phyloP scores from a whole-genome alignment of 1,140 invertebrate species.

The Zophobas morio region DNA sequence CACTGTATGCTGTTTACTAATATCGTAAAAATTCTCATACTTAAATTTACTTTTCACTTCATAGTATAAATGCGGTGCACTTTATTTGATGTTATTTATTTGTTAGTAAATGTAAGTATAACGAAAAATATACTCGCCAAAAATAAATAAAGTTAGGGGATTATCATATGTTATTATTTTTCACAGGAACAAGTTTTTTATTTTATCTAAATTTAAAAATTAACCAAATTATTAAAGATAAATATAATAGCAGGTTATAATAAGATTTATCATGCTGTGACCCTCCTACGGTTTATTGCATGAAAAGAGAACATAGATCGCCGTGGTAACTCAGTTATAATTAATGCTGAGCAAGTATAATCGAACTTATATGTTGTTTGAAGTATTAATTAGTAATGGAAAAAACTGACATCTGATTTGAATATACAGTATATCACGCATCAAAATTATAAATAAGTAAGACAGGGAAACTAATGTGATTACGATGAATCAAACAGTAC shows the following conservation, averaged over 20 bases:
- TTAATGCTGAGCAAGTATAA: conserved; percentile 27
- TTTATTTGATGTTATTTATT: too few relatives aligned
- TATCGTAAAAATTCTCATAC: too few relatives aligned
- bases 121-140: too few relatives aligned
- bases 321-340: conserved; percentile 23
- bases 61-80: too few relatives aligned
- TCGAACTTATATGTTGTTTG: conserved; percentile 31
- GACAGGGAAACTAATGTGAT: conserved; percentile 37
- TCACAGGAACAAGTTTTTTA: too few relatives aligned
- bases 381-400: conserved; percentile 40
- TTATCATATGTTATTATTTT: too few relatives aligned
- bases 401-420: conserved; percentile 33
- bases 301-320: conserved; percentile 28
- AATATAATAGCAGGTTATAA: conserved; percentile 21
- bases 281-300: conserved; percentile 25
- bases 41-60: too few relatives aligned
- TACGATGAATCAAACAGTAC: conserved; percentile 30
- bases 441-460: conserved; percentile 26
- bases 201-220: neutral
- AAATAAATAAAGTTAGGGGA: too few relatives aligned
- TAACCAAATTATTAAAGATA: conserved; percentile 17
- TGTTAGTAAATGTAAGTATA: too few relatives aligned
- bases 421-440: conserved; percentile 44
- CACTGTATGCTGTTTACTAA: too few relatives aligned
- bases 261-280: conserved; percentile 18